Evolutionary conservation across 2,888 invertebrate genomes (phyloP).

Genomic region (Pterostichus niger): DNA sequence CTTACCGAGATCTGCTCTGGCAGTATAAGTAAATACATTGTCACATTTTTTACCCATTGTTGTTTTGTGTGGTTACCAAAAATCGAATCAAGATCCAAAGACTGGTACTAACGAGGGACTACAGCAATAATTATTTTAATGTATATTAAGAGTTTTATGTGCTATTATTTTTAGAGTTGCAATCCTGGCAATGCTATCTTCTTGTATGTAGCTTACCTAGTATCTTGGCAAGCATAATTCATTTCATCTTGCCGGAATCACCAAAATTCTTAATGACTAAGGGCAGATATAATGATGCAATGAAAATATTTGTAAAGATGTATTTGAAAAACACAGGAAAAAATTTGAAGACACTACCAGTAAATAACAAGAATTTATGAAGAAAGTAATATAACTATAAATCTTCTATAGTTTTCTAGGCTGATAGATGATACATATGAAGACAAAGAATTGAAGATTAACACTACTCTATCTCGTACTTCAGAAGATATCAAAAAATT

Average conservation of each 20-base stretch:
- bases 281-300: slow-evolving; percentile 78
- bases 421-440: slow-evolving; percentile 75
- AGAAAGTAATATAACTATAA: background rate
- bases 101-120: too few relatives aligned
- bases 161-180: slow-evolving; percentile 75
- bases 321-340: slow-evolving; percentile 79
- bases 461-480: too few relatives aligned
- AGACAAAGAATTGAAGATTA: slow-evolving; percentile 69
- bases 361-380: slow-evolving; percentile 70
- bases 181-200: slow-evolving; percentile 83
- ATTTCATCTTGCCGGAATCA: slow-evolving; percentile 80
- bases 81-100: too few relatives aligned
- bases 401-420: slow-evolving; percentile 69
- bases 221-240: slow-evolving; percentile 78
- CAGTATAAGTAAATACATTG: too few relatives aligned
- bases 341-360: slow-evolving; percentile 77
- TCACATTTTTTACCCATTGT: too few relatives aligned
- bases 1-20: too few relatives aligned
- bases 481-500: slow-evolving; percentile 75
- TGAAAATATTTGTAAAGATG: slow-evolving; percentile 79
- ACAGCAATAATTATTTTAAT: too few relatives aligned
- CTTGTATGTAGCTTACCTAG: slow-evolving; percentile 81
- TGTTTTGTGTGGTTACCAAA: too few relatives aligned
- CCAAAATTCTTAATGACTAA: slow-evolving; percentile 80
- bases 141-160: too few relatives aligned